These are phyloP conservation scores for Buphagus erythrorhynchus DNA, from an alignment of 2,797 vertebrate species.

Conservation along the genomic window DNA sequence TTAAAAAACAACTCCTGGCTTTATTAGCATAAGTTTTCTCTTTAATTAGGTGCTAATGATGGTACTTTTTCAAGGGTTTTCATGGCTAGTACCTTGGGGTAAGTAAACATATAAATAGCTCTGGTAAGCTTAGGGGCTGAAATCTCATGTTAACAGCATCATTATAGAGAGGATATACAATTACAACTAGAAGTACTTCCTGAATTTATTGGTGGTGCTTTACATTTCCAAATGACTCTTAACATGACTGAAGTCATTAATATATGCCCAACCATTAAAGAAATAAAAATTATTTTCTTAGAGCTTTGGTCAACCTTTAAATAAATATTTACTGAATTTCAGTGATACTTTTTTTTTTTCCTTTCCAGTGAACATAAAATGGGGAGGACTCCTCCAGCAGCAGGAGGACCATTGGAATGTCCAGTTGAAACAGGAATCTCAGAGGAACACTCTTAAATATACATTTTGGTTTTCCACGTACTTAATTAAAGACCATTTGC, in stretches of 20 bases:
- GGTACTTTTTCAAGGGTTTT: conserved; percentile 71
- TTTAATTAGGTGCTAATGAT: conserved; percentile 80
- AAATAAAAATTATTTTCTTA: background rate
- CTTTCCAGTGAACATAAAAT: background rate
- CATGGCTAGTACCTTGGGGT: conserved; percentile 20
- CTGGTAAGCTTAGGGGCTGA: conserved; percentile 39
- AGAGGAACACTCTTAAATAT: background rate
- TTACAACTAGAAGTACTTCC: background rate
- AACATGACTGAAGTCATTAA: background rate
- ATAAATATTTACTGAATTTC: background rate
- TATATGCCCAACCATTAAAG: background rate
- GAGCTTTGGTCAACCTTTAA: background rate
- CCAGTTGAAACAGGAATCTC: background rate
- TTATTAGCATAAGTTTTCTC: conserved; percentile 66
- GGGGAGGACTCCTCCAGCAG: background rate
- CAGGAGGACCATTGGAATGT: background rate
- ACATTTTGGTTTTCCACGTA: background rate
- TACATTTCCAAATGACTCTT: conserved; percentile 11
- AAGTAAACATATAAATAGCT: conserved; percentile 69
- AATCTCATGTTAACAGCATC: conserved; percentile 33
- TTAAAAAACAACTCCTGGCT: conserved; percentile 76
- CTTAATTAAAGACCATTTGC: background rate
- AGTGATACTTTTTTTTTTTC: background rate
- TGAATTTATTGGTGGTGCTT: background rate
- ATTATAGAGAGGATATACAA: conserved; percentile 26